phyloP scores from a whole-genome alignment of 2,113 vertebrate genomes.

The Baryphthengus martii region DNA sequence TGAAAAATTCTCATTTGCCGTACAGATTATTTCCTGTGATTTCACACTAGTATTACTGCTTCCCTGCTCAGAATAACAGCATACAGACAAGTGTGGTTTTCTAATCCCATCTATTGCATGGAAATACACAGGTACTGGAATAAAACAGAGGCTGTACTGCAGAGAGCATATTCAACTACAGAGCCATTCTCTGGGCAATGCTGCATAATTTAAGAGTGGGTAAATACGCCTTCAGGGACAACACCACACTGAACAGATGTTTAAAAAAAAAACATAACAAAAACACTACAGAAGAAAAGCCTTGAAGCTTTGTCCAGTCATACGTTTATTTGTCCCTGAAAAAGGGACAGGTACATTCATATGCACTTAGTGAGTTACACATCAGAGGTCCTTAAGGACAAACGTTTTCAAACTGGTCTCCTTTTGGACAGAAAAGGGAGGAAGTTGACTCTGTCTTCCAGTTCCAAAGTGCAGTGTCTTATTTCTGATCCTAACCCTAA shows the following conservation, averaged over 20 bases:
- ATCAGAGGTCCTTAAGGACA: slow-evolving; percentile 22
- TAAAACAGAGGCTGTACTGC: background rate
- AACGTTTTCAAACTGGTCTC: background rate
- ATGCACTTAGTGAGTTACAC: background rate
- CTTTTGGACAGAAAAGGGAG: slow-evolving; percentile 20
- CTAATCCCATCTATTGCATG: background rate
- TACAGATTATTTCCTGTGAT: background rate
- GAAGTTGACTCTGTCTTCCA: slow-evolving; percentile 55
- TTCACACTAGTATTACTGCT: background rate
- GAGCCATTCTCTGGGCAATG: slow-evolving; percentile 70
- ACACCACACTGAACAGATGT: slow-evolving; percentile 10
- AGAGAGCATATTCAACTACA: slow-evolving; percentile 37
- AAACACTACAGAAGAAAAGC: background rate
- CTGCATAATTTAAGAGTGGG: slow-evolving; percentile 51
- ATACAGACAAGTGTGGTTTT: slow-evolving; percentile 11
- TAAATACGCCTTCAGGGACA: slow-evolving; percentile 56
- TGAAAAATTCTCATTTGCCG: background rate
- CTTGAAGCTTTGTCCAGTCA: background rate
- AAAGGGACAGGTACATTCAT: background rate
- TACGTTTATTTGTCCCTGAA: background rate
- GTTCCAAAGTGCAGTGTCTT: slow-evolving; percentile 45
- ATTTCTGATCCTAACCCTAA: slow-evolving; percentile 52
- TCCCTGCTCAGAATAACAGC: background rate
- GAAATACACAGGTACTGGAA: background rate
- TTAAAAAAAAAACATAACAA: background rate